These are phyloP conservation scores for Oeneis ivallda DNA, from an alignment of 2,888 invertebrate species.

Conservation along the genomic window DNA sequence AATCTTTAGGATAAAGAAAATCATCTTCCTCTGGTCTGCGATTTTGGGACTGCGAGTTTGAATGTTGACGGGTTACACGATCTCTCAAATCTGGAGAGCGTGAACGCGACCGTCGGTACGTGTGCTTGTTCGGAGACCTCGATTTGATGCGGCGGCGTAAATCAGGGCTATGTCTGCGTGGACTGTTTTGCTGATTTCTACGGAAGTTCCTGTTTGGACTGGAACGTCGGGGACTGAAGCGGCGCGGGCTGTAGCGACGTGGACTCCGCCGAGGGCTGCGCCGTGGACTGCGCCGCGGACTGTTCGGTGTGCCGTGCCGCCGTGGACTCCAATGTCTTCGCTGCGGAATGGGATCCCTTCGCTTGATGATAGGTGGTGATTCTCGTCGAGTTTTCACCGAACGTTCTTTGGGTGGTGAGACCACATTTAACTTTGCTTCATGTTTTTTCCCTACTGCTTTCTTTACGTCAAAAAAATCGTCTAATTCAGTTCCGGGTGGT, in stretches of 20 bases:
- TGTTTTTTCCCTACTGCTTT: slow-evolving; percentile 38
- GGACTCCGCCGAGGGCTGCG: slow-evolving; percentile 15
- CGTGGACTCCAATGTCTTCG: slow-evolving; percentile 36
- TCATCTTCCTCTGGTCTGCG: slow-evolving; percentile 42
- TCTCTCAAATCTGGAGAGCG: slow-evolving; percentile 40
- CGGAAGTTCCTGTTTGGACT: slow-evolving; percentile 41
- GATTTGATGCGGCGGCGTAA: slow-evolving; percentile 36
- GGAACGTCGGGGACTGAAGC: slow-evolving; percentile 1
- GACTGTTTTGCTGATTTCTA: slow-evolving; percentile 33
- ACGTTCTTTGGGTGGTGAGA: slow-evolving; percentile 28
- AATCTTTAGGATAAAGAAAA: slow-evolving; percentile 55
- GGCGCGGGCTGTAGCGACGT: slow-evolving; percentile 9
- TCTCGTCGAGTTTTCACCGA: slow-evolving; percentile 29
- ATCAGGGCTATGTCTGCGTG: slow-evolving; percentile 42
- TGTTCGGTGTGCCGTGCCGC: slow-evolving; percentile 7
- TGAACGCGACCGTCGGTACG: slow-evolving; percentile 30
- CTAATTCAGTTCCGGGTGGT: slow-evolving; percentile 74
- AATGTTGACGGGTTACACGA: slow-evolving; percentile 36
- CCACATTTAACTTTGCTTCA: slow-evolving; percentile 1
- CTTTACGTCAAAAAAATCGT: slow-evolving; percentile 60
- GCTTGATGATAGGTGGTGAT: slow-evolving; percentile 31
- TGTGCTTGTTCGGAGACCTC: slow-evolving; percentile 42
- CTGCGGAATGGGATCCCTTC: slow-evolving; percentile 24
- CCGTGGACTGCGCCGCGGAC: slow-evolving; percentile 5
- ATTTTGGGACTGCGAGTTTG: slow-evolving; percentile 33